Percentiles rank a stretch among this genome's conserved stretches.
phyloP scores from a whole-genome alignment of 35 echinoderm and acorn worm species.

The Anneissia japonica region DNA sequence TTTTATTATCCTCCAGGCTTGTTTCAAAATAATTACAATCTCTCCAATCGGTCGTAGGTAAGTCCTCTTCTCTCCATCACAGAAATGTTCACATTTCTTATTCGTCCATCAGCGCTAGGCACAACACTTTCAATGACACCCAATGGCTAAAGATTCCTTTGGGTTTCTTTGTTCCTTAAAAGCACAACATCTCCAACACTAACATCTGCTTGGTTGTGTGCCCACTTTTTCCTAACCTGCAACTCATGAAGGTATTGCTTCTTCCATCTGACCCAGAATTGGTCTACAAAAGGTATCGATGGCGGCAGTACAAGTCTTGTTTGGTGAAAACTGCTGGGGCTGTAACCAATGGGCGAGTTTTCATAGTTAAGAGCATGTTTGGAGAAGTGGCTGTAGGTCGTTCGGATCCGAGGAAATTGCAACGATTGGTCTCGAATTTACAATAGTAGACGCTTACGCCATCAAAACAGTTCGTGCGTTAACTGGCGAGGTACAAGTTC shows the following conservation, averaged over 20 bases:
- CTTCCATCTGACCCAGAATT: conserved; percentile 29
- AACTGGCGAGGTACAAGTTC: conserved; percentile 7
- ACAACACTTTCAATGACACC: no score
- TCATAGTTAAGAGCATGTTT: conserved; percentile 23
- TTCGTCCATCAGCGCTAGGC: no score
- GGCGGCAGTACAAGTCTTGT: not conserved
- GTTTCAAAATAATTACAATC: no score
- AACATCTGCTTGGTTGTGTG: no score
- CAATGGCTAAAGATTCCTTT: no score
- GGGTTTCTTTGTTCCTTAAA: no score
- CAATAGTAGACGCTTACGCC: conserved; percentile 37
- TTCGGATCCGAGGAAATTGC: conserved; percentile 24
- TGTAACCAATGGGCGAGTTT: not conserved
- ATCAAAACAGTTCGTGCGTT: conserved; percentile 55
- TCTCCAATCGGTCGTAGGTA: no score
- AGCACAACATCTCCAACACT: no score
- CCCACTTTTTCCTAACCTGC: conserved; percentile 20
- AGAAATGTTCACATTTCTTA: no score
- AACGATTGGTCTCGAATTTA: conserved; percentile 42
- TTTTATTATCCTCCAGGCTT: no score
- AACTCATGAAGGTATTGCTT: conserved; percentile 19
- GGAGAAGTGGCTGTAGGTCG: not conserved
- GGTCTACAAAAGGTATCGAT: conserved; percentile 24
- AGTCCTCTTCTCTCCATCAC: no score
- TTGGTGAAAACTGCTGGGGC: not conserved